phyloP scores from a whole-genome alignment of 2,113 vertebrate species.

The Isurus oxyrinchus region DNA sequence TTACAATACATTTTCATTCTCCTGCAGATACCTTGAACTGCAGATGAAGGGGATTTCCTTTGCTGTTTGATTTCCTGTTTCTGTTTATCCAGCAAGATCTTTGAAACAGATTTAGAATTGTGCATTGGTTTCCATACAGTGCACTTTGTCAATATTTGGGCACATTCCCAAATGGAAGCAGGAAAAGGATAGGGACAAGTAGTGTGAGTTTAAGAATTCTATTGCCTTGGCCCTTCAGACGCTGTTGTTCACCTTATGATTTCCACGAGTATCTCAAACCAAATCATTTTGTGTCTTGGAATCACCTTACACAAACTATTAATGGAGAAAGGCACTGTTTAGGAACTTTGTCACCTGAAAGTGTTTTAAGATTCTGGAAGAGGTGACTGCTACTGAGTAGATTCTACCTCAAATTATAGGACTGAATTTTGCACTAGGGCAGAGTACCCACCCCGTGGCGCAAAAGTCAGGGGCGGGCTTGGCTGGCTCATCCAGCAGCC shows the following conservation, averaged over 20 bases:
- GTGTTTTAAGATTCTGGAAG: not conserved
- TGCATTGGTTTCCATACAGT: conserved; percentile 13
- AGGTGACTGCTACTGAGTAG: not conserved
- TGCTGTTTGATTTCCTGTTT: conserved; percentile 33
- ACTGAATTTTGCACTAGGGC: too few relatives aligned
- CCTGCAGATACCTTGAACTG: conserved; percentile 22
- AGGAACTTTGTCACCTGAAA: not conserved
- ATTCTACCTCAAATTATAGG: not conserved
- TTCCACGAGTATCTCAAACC: not conserved
- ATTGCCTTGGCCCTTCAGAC: not conserved
- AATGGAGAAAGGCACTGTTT: not conserved
- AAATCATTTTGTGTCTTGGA: not conserved
- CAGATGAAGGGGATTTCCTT: conserved; percentile 33
- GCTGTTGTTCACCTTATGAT: not conserved
- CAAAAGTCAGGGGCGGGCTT: not conserved
- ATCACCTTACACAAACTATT: not conserved
- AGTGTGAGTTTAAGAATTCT: not conserved
- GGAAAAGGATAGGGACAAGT: conserved; percentile 25
- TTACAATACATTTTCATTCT: not conserved
- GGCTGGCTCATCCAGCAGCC: not conserved
- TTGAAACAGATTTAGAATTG: conserved; percentile 25
- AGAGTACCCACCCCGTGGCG: too few relatives aligned
- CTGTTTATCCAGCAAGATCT: conserved; percentile 33
- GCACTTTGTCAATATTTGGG: not conserved
- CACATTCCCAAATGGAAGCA: conserved; percentile 20